Base-by-base conservation (phyloP, 2,888 invertebrate genomes). In the Clunio marinus region DNA sequence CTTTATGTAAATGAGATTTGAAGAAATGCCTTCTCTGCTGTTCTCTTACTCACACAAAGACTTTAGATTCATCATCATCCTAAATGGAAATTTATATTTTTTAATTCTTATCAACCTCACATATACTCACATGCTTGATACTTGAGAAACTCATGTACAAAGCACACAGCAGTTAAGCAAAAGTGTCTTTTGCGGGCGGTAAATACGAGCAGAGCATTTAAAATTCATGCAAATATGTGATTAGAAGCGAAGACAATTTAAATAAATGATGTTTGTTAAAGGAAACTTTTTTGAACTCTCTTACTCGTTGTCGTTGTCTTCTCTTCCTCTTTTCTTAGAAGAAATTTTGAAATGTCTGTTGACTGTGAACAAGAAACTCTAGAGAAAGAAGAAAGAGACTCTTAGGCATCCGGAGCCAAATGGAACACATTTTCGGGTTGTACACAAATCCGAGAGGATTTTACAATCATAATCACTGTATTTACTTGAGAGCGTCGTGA, bases 381-480 rank as follows among this genome's bases (percentile, higher is more conserved):
- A 32, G 32, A 32, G 32, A 32, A 8, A 4, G 45, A 45, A 3
- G 51, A n/a, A 25, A n/a, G 25, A 57, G 25, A 15, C 25, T 57
- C 25, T 57, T 57, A 22, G 8, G 17, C 20, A 10, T 51, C 51
- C 51, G 3, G 13, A 51, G 24, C 17, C 8, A 20, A 15, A 28
- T 27, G 55, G 22, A 51, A 55, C 28, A 27, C 55, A 55, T 55
- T 66, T 66, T 66, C 51, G 55, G 66, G 32, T 55, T 66, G 25
- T 46, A 63, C 66, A 65, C 51, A 66, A 66, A 66, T 66, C 66
- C 66, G 32, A 7, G 22, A 37, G 35, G 55, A 66, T 55, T 66
- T 66, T 66, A 55, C 66, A 66, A 27, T 66, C 51, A 66, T 66
- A 66, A 66, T 66, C 66, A 66, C 55, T 20, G 35, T 46, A 55